These are phyloP conservation scores for Apodemus agrarius DNA, from an alignment of 2,797 vertebrate genomes.

Conservation along the genomic window DNA sequence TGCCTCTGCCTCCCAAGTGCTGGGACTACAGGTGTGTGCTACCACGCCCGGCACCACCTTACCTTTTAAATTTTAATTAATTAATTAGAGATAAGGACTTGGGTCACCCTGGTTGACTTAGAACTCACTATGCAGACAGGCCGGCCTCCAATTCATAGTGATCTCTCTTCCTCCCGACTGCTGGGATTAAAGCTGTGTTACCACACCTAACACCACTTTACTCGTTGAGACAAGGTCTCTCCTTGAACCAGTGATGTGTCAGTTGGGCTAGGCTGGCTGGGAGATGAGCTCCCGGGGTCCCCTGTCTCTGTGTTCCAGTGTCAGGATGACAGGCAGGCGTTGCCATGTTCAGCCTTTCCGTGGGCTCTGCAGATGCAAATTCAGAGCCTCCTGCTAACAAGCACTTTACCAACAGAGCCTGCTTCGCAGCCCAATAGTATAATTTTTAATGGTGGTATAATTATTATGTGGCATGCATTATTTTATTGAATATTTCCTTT, in stretches of 20 bases:
- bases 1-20: no score
- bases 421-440: background rate
- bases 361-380: background rate
- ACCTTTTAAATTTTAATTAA: background rate
- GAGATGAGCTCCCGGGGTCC: background rate
- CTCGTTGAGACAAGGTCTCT: background rate
- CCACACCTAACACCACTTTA: background rate
- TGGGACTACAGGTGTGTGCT: no score
- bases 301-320: background rate
- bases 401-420: background rate
- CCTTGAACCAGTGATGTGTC: background rate
- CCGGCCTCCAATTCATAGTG: background rate
- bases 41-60: no score
- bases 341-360: background rate
- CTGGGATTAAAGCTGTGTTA: background rate
- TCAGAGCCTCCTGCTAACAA: background rate
- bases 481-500: slow-evolving; percentile 33
- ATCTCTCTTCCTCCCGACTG: background rate
- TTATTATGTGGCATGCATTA: background rate
- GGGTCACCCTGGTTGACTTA: background rate
- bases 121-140: background rate
- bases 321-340: no score
- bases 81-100: background rate
- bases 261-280: background rate
- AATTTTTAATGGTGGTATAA: slow-evolving; percentile 9